Base-by-base conservation (phyloP, 2,888 invertebrate species). In the Digitonthophagus gazella region DNA sequence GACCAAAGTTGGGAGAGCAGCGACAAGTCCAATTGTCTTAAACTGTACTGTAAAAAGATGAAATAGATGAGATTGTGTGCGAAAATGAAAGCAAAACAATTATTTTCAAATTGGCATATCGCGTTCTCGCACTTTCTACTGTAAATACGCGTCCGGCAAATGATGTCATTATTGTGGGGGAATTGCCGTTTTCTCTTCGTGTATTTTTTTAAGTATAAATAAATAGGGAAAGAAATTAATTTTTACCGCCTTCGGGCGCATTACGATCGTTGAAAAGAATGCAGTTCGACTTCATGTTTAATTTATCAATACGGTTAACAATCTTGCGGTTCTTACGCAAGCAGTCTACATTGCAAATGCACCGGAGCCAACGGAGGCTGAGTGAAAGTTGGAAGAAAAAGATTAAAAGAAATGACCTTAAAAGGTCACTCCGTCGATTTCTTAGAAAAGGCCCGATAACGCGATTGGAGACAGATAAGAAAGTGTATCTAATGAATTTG, bases 1-100 rank as follows among this genome's bases (percentile, higher is more conserved):
- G 94, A 91, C 95, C 96, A 95, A 73, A 97, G 86, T 83, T 97
- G 96, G 2, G 95, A 95, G 58, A 96, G 87, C 67, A 97, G 86
- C 0, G 95, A 93, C 75, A 96, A 87, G 84, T 96, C 96, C 82
- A 96, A 82, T 82, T 96, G 95, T 66, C 96, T 89, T 20, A 96
- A 87, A 76, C 93, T 93, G 77, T 92, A 93, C 96, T 96, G 88
- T 63, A 90, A 89, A n/a, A n/a, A n/a, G n/a, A n/a, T n/a, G n/a
- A n/a, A n/a, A n/a, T n/a, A n/a, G n/a, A n/a, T 64, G 28, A 8
- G 16, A 18, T 11, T 19, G n/a, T n/a, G n/a, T n/a, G n/a, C 2
- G 15, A 56, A 3, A 14, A 56, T 5, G 15, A 56, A 56, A 56
- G 15, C 14, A 15, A 8, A 58, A 44, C 11, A 44, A 44, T 44